A percentile compares a stretch with the other conserved stretches of the same genome.
phyloP scores from a whole-genome alignment of 92 coral and sea anemone genomes.

The Phenganax subtilis region DNA sequence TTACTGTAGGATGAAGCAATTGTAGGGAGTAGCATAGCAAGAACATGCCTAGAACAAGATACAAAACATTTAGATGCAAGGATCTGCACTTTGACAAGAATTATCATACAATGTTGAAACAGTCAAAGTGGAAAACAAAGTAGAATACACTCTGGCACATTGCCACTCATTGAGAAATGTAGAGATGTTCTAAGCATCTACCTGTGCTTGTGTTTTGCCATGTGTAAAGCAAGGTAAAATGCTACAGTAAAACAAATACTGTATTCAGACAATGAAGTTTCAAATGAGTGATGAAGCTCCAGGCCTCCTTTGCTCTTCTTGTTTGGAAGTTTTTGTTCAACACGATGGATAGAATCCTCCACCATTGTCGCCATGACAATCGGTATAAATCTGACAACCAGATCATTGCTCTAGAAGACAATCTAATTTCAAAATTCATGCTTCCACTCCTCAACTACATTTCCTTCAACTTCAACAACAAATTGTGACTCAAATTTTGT shows the following conservation, averaged over 20 bases:
- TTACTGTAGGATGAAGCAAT: constrained; percentile 71
- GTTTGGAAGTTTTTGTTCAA: constrained; percentile 57
- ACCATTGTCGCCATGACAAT: constrained; percentile 92
- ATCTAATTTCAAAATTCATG: too few species aligned
- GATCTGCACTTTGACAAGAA: neutral
- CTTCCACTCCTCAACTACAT: too few species aligned
- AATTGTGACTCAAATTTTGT: too few species aligned
- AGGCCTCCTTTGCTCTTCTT: constrained; percentile 54
- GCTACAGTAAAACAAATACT: constrained; percentile 77
- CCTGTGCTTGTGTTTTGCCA: constrained; percentile 87
- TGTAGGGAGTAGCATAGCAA: constrained; percentile 69
- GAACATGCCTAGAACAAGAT: constrained; percentile 49
- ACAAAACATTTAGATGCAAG: neutral
- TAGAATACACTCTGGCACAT: neutral
- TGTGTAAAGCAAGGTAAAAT: constrained; percentile 68
- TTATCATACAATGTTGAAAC: too few species aligned
- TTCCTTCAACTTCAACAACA: too few species aligned
- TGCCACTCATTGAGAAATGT: neutral
- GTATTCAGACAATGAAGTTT: constrained; percentile 67
- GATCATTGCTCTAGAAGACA: constrained; percentile 62
- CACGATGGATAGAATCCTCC: constrained; percentile 67
- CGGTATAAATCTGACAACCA: constrained; percentile 76
- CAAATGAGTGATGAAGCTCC: constrained; percentile 51
- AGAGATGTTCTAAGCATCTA: constrained; percentile 9
- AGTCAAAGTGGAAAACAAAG: neutral